Evolutionary conservation across 1,140 invertebrate species (phyloP).

Genomic region (Theocolax elegans): DNA sequence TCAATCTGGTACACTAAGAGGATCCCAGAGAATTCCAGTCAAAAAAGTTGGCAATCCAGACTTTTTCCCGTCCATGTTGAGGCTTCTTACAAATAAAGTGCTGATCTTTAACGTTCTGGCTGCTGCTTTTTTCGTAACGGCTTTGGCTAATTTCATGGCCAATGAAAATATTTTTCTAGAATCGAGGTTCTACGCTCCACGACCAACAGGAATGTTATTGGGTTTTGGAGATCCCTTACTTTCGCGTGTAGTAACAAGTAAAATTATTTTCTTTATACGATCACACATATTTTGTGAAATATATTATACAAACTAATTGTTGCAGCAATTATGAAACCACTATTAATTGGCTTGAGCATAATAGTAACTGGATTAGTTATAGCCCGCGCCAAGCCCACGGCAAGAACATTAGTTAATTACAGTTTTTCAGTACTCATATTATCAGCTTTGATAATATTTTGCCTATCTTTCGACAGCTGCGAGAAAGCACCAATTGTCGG

Average conservation of each 20-base stretch:
- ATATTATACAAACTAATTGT: conserved; percentile 1
- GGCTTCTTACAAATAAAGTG: conserved; percentile 72
- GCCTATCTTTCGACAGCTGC: conserved; percentile 73
- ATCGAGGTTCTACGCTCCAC: conserved; percentile 71
- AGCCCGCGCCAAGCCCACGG: conserved; percentile 69
- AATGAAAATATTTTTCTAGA: conserved; percentile 72
- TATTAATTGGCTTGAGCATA: conserved; percentile 72
- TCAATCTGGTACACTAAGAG: conserved; percentile 39
- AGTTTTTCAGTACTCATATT: conserved; percentile 69
- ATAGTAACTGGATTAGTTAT: conserved; percentile 74
- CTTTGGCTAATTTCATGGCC: conserved; percentile 68
- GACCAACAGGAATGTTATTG: conserved; percentile 64
- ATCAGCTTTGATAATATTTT: conserved; percentile 67
- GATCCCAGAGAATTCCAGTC: conserved; percentile 33
- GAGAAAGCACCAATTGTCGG: conserved; percentile 63
- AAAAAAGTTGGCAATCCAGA: conserved; percentile 55
- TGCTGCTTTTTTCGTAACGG: conserved; percentile 69
- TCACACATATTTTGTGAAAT: neutral
- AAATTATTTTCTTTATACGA: conserved; percentile 8
- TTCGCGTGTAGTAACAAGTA: conserved; percentile 67
- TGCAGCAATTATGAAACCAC: conserved; percentile 69
- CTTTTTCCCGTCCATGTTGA: conserved; percentile 69
- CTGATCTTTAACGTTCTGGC: conserved; percentile 71
- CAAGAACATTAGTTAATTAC: conserved; percentile 68
- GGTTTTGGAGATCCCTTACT: conserved; percentile 70